phyloP scores from a whole-genome alignment of 2,888 invertebrate genomes.

The Byasa hedistus region DNA sequence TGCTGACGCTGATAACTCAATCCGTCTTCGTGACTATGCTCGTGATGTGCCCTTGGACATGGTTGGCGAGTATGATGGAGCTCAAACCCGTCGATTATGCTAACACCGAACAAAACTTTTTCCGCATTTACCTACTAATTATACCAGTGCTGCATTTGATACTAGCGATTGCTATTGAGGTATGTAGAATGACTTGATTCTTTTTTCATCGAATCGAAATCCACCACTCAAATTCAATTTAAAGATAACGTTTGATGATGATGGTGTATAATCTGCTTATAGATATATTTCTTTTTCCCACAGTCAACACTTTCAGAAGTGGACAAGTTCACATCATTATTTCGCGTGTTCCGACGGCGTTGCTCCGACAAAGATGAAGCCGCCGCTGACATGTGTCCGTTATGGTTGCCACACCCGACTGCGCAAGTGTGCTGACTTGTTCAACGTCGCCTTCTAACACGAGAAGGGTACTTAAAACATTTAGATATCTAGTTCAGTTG shows the following conservation, averaged over 20 bases:
- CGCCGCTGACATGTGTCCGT: constrained; percentile 51
- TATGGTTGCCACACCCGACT: constrained; percentile 49
- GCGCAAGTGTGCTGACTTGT: constrained; percentile 46
- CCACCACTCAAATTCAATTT: too few relatives aligned
- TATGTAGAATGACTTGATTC: constrained; percentile 43
- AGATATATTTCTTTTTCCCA: constrained; percentile 4
- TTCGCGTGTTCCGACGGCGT: constrained; percentile 47
- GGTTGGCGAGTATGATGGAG: constrained; percentile 79
- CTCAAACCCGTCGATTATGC: constrained; percentile 61
- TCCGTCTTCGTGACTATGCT: constrained; percentile 78
- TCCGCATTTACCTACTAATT: constrained; percentile 78
- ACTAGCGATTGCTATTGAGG: constrained; percentile 82
- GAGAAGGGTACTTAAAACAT: background rate
- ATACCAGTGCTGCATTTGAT: constrained; percentile 81
- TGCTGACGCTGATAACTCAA: constrained; percentile 78
- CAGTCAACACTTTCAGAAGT: constrained; percentile 67
- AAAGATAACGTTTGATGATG: background rate
- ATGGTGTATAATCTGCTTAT: background rate
- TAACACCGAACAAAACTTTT: constrained; percentile 60
- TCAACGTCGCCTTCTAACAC: background rate
- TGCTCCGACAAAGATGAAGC: constrained; percentile 49
- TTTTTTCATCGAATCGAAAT: background rate
- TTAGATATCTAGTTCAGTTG: background rate
- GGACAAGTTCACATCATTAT: constrained; percentile 50
- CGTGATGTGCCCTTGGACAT: constrained; percentile 77